phyloP scores from a whole-genome alignment of 2,888 invertebrate species.

The Phyllotreta cruciferae region DNA sequence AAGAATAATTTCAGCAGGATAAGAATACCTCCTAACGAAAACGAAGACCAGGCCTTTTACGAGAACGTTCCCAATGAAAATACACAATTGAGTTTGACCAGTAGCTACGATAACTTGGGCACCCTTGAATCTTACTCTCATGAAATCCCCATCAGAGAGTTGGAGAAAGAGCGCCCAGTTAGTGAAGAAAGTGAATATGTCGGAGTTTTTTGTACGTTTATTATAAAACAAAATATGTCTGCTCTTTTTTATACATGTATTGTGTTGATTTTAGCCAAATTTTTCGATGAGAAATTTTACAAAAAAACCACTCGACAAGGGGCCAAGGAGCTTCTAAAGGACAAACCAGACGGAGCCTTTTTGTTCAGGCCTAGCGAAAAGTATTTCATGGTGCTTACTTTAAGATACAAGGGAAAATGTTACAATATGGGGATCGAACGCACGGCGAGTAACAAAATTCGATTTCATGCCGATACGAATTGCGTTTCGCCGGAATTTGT shows the following conservation, averaged over 20 bases:
- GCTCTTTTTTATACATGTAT: not conserved
- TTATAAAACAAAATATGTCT: not conserved
- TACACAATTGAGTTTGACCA: too few relatives aligned
- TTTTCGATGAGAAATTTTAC: slow-evolving; percentile 43
- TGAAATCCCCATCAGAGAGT: too few relatives aligned
- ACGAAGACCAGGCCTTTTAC: too few relatives aligned
- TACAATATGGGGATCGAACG: slow-evolving; percentile 45
- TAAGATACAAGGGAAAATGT: slow-evolving; percentile 38
- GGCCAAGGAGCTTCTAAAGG: slow-evolving; percentile 41
- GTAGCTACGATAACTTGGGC: too few relatives aligned
- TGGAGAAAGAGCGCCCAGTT: not conserved
- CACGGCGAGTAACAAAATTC: slow-evolving; percentile 37
- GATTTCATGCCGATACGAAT: slow-evolving; percentile 34
- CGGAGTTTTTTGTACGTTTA: not conserved
- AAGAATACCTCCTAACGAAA: too few relatives aligned
- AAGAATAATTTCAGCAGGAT: too few relatives aligned
- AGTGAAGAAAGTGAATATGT: not conserved
- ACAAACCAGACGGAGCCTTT: slow-evolving; percentile 43
- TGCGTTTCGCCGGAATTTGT: slow-evolving; percentile 41
- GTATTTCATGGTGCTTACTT: slow-evolving; percentile 41
- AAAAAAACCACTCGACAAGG: slow-evolving; percentile 46
- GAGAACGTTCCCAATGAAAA: too few relatives aligned
- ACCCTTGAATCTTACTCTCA: too few relatives aligned
- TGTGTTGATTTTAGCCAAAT: slow-evolving; percentile 40
- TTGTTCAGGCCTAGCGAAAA: slow-evolving; percentile 44